phyloP scores from a whole-genome alignment of 2,888 invertebrate genomes.

The Podabrus alpinus region DNA sequence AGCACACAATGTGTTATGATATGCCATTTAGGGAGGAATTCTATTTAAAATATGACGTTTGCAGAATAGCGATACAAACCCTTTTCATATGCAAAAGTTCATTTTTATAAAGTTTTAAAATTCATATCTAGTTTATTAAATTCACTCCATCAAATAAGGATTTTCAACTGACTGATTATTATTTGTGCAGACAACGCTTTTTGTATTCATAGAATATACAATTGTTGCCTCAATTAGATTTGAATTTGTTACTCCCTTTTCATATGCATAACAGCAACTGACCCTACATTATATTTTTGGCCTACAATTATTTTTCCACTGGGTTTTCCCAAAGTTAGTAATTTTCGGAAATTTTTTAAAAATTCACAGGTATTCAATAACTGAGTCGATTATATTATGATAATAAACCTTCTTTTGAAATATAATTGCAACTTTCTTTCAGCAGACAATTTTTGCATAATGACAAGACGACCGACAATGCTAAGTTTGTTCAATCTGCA shows the following conservation, averaged over 20 bases:
- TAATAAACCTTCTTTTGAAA: background rate
- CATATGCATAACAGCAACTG: background rate
- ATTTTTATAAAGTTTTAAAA: conserved; percentile 50
- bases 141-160: conserved; percentile 26
- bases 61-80: conserved; percentile 48
- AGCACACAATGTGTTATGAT: conserved; percentile 51
- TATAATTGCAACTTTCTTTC: background rate
- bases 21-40: conserved; percentile 55
- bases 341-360: background rate
- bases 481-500: background rate
- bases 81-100: conserved; percentile 52
- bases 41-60: conserved; percentile 56
- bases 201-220: conserved; percentile 9
- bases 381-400: background rate
- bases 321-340: background rate
- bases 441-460: background rate
- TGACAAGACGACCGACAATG: background rate
- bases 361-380: background rate
- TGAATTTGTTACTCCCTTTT: background rate
- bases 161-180: conserved; percentile 15
- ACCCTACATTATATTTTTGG: background rate
- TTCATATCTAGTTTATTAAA: conserved; percentile 46
- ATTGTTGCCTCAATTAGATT: conserved; percentile 8
- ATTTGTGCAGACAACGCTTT: conserved; percentile 22
- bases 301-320: background rate